phyloP scores from a whole-genome alignment of 1,140 invertebrate species.

The Drosophila malerkotliana region DNA sequence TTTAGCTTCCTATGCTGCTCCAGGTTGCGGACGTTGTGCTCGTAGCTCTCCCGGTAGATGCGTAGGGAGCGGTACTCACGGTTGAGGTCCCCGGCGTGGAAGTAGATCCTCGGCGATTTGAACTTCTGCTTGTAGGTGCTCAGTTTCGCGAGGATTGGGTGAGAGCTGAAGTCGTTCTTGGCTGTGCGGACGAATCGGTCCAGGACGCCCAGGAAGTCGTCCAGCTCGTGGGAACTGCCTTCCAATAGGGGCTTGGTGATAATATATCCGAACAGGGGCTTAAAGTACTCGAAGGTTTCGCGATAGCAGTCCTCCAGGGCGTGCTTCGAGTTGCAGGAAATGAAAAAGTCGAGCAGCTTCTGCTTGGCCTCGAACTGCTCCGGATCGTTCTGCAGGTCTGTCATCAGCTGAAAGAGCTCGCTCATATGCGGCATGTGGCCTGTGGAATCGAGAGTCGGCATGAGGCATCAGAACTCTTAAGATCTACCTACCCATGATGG shows the following conservation, averaged over 20 bases:
- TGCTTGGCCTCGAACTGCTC: conserved; percentile 71
- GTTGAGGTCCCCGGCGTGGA: conserved; percentile 58
- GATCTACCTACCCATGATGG: conserved; percentile 66
- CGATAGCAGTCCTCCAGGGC: conserved; percentile 77
- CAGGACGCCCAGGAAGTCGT: conserved; percentile 57
- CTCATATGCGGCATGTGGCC: conserved; percentile 59
- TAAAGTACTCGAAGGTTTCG: conserved; percentile 77
- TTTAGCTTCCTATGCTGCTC: conserved; percentile 63
- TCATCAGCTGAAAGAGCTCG: conserved; percentile 66
- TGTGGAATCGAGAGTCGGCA: conserved; percentile 19
- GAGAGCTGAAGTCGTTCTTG: conserved; percentile 23
- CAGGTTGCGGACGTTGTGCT: conserved; percentile 72
- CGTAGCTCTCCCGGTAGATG: conserved; percentile 76
- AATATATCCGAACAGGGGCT: conserved; percentile 75
- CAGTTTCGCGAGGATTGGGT: conserved; percentile 53
- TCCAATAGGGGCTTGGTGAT: conserved; percentile 64
- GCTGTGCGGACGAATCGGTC: conserved; percentile 48
- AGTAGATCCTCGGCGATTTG: conserved; percentile 58
- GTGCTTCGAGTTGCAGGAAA: conserved; percentile 68
- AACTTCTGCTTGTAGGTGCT: conserved; percentile 64
- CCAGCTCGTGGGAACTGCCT: conserved; percentile 47
- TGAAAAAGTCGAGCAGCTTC: conserved; percentile 75
- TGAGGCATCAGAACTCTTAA: neutral
- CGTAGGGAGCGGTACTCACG: conserved; percentile 54
- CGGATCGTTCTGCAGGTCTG: conserved; percentile 62